Evolutionary conservation across 1,140 invertebrate genomes (phyloP).

Genomic region (Rhopalosiphum maidis): DNA sequence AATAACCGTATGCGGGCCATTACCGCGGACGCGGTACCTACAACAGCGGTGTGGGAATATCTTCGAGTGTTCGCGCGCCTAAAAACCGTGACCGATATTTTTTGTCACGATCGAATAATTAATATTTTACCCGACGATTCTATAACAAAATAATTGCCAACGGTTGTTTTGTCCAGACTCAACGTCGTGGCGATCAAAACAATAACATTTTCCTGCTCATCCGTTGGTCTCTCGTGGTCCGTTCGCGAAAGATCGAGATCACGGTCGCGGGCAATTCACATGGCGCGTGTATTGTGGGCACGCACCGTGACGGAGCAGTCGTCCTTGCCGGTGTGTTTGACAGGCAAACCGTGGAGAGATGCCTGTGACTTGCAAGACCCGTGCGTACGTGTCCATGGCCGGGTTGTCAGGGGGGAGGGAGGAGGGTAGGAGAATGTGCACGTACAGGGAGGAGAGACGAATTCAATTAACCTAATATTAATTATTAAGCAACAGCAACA

Average conservation of each 20-base stretch:
- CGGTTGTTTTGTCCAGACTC: not conserved
- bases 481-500: not conserved
- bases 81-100: not conserved
- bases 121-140: not conserved
- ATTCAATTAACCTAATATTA: not conserved
- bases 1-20: not conserved
- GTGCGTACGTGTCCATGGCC: not conserved
- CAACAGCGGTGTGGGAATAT: not conserved
- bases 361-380: not conserved
- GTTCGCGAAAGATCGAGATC: not conserved
- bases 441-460: not conserved
- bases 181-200: not conserved
- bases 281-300: not conserved
- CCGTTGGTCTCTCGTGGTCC: not conserved
- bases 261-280: not conserved
- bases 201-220: not conserved
- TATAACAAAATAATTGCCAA: not conserved
- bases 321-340: slow-evolving; percentile 26
- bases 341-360: slow-evolving; percentile 47
- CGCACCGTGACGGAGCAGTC: not conserved
- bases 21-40: no score
- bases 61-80: not conserved
- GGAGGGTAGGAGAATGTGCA: not conserved
- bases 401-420: not conserved
- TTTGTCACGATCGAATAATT: not conserved